Evolutionary conservation across 1,140 invertebrate genomes (phyloP).

Genomic region (Brachionus paranguensis): DNA sequence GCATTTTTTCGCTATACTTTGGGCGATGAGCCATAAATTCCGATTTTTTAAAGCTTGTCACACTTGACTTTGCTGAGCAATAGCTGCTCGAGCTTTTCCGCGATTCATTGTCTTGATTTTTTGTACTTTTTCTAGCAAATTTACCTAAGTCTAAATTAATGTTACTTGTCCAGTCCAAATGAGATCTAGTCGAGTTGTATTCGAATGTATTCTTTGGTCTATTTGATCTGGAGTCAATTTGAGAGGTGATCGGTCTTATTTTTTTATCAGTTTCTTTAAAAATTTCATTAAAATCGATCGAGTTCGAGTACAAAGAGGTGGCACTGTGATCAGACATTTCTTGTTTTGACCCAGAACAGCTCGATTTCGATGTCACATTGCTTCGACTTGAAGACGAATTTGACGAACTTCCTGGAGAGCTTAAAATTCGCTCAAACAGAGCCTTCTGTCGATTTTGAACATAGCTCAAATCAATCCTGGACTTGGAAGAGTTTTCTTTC

Average conservation of each 20-base stretch:
- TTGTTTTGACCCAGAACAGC: background rate
- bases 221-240: background rate
- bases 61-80: background rate
- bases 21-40: background rate
- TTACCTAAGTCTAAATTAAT: background rate
- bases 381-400: conserved; percentile 1
- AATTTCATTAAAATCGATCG: background rate
- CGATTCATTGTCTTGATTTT: background rate
- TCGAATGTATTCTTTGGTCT: background rate
- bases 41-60: background rate
- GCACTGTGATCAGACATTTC: background rate
- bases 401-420: background rate
- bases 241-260: background rate
- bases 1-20: background rate
- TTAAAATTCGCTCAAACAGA: background rate
- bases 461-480: background rate
- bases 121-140: background rate
- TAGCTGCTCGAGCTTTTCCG: background rate
- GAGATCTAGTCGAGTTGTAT: background rate
- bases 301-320: background rate
- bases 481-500: background rate
- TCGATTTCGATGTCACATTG: background rate
- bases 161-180: background rate
- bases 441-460: background rate
- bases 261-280: background rate